Evolutionary conservation across 2,797 vertebrate species (phyloP), one percentile per base, ranked within the genome.

Genomic region (Vultur gryphus): DNA sequence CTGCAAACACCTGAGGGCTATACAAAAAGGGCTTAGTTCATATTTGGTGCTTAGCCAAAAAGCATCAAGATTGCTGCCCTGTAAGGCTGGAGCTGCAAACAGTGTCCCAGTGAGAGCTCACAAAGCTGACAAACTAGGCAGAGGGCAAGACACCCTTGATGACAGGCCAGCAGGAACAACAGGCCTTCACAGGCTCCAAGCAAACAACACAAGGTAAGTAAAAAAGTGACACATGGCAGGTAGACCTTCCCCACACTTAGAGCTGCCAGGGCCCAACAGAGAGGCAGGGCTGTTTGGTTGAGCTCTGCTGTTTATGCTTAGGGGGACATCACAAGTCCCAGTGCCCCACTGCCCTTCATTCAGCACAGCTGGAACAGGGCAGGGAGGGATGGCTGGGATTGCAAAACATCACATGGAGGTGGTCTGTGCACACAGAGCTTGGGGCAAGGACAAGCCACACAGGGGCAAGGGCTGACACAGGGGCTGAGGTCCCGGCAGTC

Each of bases 221-320:
- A 46, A n/a, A n/a, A n/a, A n/a, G 55, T 24, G 58, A 41, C 41
- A 24, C 8, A 1, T 0, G 3, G 17, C 28, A 16, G 21, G 37
- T 6, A 13, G 41, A 55, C 41, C 48, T n/a, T n/a, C 28, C 20
- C 16, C 3, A 0, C 10, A 6, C 16, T 21, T 7, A 6, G 7
- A 18, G 54, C 17, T 35, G 24, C 26, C 55, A 29, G 24, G 12
- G 39, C 49, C 26, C 46, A 43, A 4, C 8, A 7, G 8, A 5
- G 29, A 33, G 19, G 17, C 6, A 6, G 7, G 58, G 31, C 35
- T 24, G 25, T 19, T 17, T 11, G 16, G 37, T 12, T 23, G 33
- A 54, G 23, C 9, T 0, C 28, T 16, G 41, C 72, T 65, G n/a
- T 8, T 43, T 5, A 1, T 14, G 41, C n/a, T 31, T 11, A 14